These are phyloP conservation scores for Apostichopus parvimensis DNA, from an alignment of 35 echinoderm and acorn worm genomes.

Conservation along the genomic window DNA sequence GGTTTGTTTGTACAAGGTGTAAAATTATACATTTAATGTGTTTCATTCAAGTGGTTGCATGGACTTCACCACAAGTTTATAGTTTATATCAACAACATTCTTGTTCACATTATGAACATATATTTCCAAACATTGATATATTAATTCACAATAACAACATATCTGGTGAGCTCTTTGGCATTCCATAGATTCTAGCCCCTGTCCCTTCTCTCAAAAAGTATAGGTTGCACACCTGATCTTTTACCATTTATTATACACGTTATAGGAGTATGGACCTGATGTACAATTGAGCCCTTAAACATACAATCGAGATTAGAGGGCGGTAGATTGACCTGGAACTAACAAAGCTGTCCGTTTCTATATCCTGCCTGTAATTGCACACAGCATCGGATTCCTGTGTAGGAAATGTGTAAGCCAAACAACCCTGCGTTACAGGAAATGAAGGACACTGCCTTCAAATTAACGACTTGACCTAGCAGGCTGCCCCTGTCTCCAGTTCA, in stretches of 20 bases:
- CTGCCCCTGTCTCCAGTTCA: constrained; percentile 18
- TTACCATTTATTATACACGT: neutral
- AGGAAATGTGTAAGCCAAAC: constrained; percentile 52
- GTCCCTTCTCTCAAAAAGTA: neutral
- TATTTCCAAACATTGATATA: neutral
- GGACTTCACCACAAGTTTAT: no score
- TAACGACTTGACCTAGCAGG: constrained; percentile 23
- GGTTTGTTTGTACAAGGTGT: no score
- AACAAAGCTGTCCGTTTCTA: constrained; percentile 11
- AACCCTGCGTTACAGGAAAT: constrained; percentile 4
- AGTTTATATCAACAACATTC: no score
- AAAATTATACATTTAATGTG: no score
- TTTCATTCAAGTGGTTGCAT: no score
- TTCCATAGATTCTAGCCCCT: neutral
- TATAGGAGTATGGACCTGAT: no score
- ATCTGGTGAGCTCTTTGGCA: neutral
- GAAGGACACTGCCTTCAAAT: constrained; percentile 19
- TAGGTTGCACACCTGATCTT: neutral
- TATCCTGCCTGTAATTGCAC: constrained; percentile 48
- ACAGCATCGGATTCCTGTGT: constrained; percentile 40
- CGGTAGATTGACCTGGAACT: neutral
- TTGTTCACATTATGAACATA: no score
- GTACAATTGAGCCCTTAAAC: no score
- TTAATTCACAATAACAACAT: neutral
- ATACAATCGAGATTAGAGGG: neutral